Evolutionary conservation across 2,888 invertebrate species (phyloP), one percentile per base, ranked within the genome.

Genomic region (Leucophenga maculata): DNA sequence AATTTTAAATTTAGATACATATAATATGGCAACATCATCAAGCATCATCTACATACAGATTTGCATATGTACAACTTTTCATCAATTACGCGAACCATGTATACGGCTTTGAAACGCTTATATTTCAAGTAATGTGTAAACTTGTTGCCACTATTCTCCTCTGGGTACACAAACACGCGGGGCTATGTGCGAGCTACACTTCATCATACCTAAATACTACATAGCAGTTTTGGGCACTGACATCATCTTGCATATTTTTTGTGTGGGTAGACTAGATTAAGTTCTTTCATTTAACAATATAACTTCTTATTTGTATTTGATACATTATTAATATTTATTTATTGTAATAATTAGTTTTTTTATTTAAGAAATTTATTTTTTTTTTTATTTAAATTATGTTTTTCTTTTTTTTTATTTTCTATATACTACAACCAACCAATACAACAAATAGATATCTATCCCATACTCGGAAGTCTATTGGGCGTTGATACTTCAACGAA

Each of bases 401-500:
- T 55, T 14, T 14, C 11, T 55, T 55, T 3, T 55, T 9, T 55
- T 22, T 54, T 18, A 18, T 54, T 18, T 16, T 55, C 26, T 26
- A 26, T 26, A 26, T 26, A 26, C 26, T 26, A 4, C 26, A 26
- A 67, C 73, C 67, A 57, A 64, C 22, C 54, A 18, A 11, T 67
- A 39, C 39, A 39, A 18, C 65, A n/a, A 50, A 65, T 78, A 88
- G 87, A 88, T 77, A 88, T 88, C 72, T 88, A 88, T 77, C 87
- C 87, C 72, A 88, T 88, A 70, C 78, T 88, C 80, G 87, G 88
- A 72, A 88, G 87, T 75, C 78, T 88, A 18, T 74, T 88, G 79
- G 88, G 88, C 71, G 87, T 88, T 75, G 88, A 87, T 54, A 86
- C 86, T 11, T 77, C 78, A 31, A 80, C 75, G 69, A 68, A 69